Conservation (phyloP, 1,140 invertebrate species). For the Zaprionus ornatus region DNA sequence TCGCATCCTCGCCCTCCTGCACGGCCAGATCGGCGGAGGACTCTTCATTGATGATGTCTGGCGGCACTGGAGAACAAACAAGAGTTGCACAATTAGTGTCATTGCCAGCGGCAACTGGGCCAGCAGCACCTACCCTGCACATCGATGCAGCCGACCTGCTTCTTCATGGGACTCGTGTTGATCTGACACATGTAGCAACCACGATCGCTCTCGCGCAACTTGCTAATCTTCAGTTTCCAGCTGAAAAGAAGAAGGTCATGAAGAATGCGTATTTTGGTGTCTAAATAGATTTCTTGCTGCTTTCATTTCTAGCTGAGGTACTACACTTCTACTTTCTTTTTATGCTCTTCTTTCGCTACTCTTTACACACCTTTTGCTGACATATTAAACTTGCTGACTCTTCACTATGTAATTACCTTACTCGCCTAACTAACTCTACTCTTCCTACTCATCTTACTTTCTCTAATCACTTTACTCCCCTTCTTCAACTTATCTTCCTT, state of each 20-base stretch:
- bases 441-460: no score
- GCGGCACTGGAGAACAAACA: constrained; percentile 86
- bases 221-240: constrained; percentile 91
- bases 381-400: no score
- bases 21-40: constrained; percentile 91
- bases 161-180: constrained; percentile 95
- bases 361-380: no score
- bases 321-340: no score
- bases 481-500: no score
- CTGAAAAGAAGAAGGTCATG: constrained; percentile 6
- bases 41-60: constrained; percentile 90
- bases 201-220: constrained; percentile 89
- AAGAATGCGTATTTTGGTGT: background rate
- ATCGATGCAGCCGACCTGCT: constrained; percentile 93
- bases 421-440: no score
- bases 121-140: constrained; percentile 89
- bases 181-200: constrained; percentile 95
- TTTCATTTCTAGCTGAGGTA: no score
- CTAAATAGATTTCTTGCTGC: no score
- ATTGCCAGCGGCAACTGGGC: background rate
- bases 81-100: background rate
- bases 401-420: no score
- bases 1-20: constrained; percentile 92
- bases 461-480: no score
- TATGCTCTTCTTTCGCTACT: no score